A percentile compares a stretch with the other conserved stretches of the same genome.
These are phyloP conservation scores for Muscidifurax raptorellus DNA, from an alignment of 1,140 invertebrate genomes.

Conservation along the genomic window DNA sequence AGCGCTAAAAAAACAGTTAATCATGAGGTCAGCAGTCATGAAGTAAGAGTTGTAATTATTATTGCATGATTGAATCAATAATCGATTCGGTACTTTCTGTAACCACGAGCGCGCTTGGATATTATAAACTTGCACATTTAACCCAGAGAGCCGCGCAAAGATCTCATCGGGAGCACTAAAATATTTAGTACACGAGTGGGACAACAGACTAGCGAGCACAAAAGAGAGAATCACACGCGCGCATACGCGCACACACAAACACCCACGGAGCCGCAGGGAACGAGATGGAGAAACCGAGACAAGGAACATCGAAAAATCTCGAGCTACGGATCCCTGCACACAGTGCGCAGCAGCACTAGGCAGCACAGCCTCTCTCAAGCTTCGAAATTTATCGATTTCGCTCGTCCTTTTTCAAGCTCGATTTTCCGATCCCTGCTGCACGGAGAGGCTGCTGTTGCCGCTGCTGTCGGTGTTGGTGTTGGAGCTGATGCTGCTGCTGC, in stretches of 20 bases:
- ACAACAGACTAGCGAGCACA: not conserved
- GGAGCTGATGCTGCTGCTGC: too few species aligned
- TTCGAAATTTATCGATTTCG: conserved; percentile 25
- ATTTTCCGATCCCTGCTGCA: not conserved
- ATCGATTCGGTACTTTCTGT: not conserved
- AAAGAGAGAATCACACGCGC: too few species aligned
- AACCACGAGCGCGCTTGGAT: too few species aligned
- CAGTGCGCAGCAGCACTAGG: not conserved
- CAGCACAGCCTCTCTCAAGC: not conserved
- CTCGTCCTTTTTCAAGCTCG: conserved; percentile 12
- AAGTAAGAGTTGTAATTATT: not conserved
- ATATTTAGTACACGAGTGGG: conserved; percentile 15
- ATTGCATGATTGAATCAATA: conserved; percentile 21
- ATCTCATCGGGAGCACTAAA: conserved; percentile 28
- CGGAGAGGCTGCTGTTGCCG: not conserved
- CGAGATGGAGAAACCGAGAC: not conserved
- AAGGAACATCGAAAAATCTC: not conserved
- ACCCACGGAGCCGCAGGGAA: not conserved
- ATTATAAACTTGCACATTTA: not conserved
- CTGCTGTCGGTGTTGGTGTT: not conserved
- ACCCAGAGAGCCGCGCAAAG: not conserved
- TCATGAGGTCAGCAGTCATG: not conserved
- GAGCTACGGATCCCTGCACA: not conserved
- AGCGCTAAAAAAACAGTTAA: not conserved
- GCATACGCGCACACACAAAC: too few species aligned